phyloP scores from a whole-genome alignment of 2,797 vertebrate genomes.

The Pseudopleuronectes americanus region DNA sequence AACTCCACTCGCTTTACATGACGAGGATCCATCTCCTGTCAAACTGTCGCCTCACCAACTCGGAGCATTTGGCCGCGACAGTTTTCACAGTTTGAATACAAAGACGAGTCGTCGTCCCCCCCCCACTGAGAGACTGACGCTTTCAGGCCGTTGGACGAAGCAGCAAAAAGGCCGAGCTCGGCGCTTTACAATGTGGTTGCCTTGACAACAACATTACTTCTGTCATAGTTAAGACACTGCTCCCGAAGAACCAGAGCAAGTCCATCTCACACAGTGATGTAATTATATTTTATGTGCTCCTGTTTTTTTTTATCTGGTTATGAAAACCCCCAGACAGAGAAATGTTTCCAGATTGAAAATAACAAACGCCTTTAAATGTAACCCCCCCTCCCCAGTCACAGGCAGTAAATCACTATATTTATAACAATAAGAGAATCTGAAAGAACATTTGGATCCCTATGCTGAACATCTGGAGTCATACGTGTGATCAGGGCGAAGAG shows the following conservation, averaged over 20 bases:
- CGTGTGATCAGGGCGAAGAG: constrained; percentile 1
- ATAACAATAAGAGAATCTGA: not conserved
- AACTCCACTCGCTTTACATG: constrained; percentile 22
- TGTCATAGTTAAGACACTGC: constrained; percentile 9
- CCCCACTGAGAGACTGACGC: not conserved
- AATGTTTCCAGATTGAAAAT: not conserved
- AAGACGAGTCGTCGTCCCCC: not conserved
- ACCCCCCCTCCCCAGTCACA: not conserved
- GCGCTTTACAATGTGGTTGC: constrained; percentile 42
- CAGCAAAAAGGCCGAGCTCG: constrained; percentile 19
- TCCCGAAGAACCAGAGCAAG: not conserved
- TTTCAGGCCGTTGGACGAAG: constrained; percentile 33
- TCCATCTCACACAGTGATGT: constrained; percentile 3
- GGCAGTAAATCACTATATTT: not conserved
- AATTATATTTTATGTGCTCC: constrained; percentile 9
- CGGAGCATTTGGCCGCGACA: not conserved
- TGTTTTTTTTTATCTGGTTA: not conserved
- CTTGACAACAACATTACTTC: constrained; percentile 52
- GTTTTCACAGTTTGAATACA: not conserved
- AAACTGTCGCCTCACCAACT: constrained; percentile 17
- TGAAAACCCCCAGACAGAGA: not conserved
- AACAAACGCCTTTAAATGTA: not conserved
- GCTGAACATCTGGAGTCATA: not conserved
- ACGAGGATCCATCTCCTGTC: constrained; percentile 36
- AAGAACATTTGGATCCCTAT: not conserved